Percentiles rank a stretch among this genome's conserved stretches.
Evolutionary conservation across 2,113 vertebrate genomes (phyloP).

Genomic region (Rhizomys pruinosus): DNA sequence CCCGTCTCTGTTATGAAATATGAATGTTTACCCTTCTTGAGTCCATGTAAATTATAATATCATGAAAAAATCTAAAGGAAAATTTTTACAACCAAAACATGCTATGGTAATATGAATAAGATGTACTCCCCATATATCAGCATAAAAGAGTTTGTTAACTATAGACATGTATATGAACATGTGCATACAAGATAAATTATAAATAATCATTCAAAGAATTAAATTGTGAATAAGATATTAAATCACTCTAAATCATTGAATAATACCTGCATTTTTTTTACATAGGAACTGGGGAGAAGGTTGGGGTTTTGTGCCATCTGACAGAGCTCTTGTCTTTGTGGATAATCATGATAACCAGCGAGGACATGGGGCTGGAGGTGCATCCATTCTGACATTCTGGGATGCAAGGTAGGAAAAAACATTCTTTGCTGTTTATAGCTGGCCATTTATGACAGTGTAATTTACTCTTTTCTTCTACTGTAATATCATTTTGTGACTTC

Average conservation of each 20-base stretch:
- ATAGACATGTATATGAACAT: not conserved
- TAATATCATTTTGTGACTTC: not conserved
- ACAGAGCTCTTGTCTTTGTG: too few relatives aligned
- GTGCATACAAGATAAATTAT: not conserved
- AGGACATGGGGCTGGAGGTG: too few relatives aligned
- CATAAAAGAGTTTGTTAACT: not conserved
- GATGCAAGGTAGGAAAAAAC: too few relatives aligned
- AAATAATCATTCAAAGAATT: not conserved
- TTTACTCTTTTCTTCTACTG: not conserved
- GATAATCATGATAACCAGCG: too few relatives aligned
- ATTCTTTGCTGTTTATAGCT: too few relatives aligned
- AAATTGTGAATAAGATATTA: not conserved
- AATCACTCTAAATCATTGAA: not conserved
- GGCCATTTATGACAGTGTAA: too few relatives aligned
- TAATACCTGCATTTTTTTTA: not conserved
- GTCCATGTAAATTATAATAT: not conserved
- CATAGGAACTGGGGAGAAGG: conserved; percentile 92
- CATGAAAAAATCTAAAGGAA: not conserved
- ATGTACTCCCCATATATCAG: not conserved
- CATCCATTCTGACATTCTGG: too few relatives aligned
- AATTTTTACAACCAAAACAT: not conserved
- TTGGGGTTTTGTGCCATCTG: too few relatives aligned
- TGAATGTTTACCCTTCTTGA: not conserved
- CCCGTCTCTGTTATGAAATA: not conserved
- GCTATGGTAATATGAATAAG: not conserved